phyloP scores from a whole-genome alignment of 1,140 invertebrate genomes.

The Achroia grisella region DNA sequence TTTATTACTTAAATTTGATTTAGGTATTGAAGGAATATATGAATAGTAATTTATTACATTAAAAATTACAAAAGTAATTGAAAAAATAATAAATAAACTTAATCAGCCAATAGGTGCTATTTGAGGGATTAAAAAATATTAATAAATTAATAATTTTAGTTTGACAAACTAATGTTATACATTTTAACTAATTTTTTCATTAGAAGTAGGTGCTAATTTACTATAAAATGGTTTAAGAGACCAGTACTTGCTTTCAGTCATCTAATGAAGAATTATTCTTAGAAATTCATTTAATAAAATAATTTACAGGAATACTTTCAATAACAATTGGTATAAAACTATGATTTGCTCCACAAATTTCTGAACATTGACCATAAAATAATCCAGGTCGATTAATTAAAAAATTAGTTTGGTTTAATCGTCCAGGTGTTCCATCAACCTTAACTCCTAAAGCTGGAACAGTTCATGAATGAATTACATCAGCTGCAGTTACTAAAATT shows the following conservation, averaged over 20 bases:
- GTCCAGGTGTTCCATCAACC: slow-evolving; percentile 78
- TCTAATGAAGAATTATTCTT: slow-evolving; percentile 74
- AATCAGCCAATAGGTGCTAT: slow-evolving; percentile 72
- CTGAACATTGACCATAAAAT: slow-evolving; percentile 84
- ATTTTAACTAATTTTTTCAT: slow-evolving; percentile 72
- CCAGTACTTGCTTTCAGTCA: slow-evolving; percentile 77
- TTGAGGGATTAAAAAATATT: slow-evolving; percentile 31
- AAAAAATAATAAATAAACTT: slow-evolving; percentile 67
- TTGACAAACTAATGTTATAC: slow-evolving; percentile 57
- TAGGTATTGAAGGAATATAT: slow-evolving; percentile 39
- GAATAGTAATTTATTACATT: slow-evolving; percentile 66
- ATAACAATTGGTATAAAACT: slow-evolving; percentile 84
- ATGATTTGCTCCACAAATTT: slow-evolving; percentile 86
- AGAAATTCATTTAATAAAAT: slow-evolving; percentile 77
- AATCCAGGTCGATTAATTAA: slow-evolving; percentile 74
- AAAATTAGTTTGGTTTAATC: slow-evolving; percentile 78
- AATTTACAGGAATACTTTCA: slow-evolving; percentile 72
- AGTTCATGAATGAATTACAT: slow-evolving; percentile 83
- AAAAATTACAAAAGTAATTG: slow-evolving; percentile 65
- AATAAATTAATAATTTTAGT: too few species aligned
- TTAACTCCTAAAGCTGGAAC: slow-evolving; percentile 78
- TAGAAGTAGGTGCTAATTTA: slow-evolving; percentile 75
- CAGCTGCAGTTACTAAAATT: slow-evolving; percentile 74
- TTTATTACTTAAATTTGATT: slow-evolving; percentile 21
- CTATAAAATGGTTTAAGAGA: slow-evolving; percentile 69